Evolutionary conservation across 2,888 invertebrate species (phyloP).

Genomic region (Metalampra italica): DNA sequence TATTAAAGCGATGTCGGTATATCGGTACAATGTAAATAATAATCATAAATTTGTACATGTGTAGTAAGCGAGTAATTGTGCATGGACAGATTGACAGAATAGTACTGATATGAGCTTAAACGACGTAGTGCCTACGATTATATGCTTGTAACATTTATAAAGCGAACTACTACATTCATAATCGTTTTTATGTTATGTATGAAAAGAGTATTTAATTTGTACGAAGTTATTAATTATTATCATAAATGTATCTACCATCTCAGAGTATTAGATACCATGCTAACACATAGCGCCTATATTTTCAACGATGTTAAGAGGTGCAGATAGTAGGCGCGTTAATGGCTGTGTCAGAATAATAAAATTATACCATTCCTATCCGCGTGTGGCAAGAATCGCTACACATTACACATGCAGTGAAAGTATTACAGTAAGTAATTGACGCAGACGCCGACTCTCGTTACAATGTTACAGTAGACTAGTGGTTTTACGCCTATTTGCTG

Average conservation of each 20-base stretch:
- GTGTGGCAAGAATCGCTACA: conserved; percentile 11
- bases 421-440: background rate
- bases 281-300: background rate
- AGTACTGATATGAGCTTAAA: conserved; percentile 83
- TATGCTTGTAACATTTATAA: conserved; percentile 68
- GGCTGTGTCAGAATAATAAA: conserved; percentile 60
- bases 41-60: conserved; percentile 59
- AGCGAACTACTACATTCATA: conserved; percentile 40
- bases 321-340: conserved; percentile 21
- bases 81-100: conserved; percentile 70
- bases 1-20: conserved; percentile 10
- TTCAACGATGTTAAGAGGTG: background rate
- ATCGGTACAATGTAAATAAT: conserved; percentile 49
- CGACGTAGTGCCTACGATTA: conserved; percentile 82
- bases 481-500: conserved; percentile 12
- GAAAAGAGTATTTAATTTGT: conserved; percentile 33
- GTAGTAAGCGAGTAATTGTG: conserved; percentile 66
- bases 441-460: background rate
- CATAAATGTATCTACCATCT: background rate
- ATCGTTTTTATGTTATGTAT: conserved; percentile 32
- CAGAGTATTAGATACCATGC: background rate
- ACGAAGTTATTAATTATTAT: conserved; percentile 19
- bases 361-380: conserved; percentile 41
- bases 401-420: background rate
- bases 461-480: background rate